Conservation (phyloP, 2,797 vertebrate genomes). For the Pachyuromys duprasi region DNA sequence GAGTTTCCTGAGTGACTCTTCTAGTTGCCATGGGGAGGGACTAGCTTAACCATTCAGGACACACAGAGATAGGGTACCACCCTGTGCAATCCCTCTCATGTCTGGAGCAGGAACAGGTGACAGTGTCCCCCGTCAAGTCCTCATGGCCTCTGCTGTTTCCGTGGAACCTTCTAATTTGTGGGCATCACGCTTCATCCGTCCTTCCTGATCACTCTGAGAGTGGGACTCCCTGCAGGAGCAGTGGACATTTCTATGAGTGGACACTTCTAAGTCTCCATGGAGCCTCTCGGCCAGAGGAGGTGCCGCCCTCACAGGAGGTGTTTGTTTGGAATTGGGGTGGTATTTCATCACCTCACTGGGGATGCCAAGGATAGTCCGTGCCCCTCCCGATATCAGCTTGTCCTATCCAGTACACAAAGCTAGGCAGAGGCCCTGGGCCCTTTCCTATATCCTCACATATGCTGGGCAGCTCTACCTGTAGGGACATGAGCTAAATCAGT, state of each 20-base stretch:
- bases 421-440: rapidly evolving
- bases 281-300: not conserved
- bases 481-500: rapidly evolving
- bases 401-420: rapidly evolving
- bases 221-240: rapidly evolving
- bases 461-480: not conserved
- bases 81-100: not conserved
- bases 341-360: not conserved
- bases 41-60: not conserved
- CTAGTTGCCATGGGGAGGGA: not conserved
- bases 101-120: not conserved
- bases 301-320: not conserved
- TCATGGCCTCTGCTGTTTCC: too few relatives aligned
- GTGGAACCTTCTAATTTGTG: not conserved
- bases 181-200: too few relatives aligned
- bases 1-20: not conserved
- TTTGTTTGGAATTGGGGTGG: not conserved
- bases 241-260: not conserved
- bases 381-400: rapidly evolving
- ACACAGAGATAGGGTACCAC: not conserved
- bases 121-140: not conserved
- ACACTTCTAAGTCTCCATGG: not conserved
- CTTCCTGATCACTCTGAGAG: not conserved
- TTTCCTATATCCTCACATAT: not conserved
- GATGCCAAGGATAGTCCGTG: not conserved